Evolutionary conservation across 2,113 vertebrate genomes (phyloP), one percentile per base, ranked within the genome.

Genomic region (Plecturocebus donacophilus): DNA sequence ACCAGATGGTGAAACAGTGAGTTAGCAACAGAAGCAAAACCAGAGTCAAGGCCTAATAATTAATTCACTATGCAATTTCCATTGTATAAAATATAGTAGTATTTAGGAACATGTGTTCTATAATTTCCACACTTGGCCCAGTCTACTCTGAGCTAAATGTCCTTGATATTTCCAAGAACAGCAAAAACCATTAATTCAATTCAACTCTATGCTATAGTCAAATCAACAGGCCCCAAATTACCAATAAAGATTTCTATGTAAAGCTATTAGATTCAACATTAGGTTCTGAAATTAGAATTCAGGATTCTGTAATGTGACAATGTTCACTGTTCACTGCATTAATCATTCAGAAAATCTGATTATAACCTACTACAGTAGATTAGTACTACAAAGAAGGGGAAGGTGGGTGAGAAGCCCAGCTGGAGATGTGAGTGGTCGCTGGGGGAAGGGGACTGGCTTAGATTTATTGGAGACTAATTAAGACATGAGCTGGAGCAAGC

Each of bases 281-380:
- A 73, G 16, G 17, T 66, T 95, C 84, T 83, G 73, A 95, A 96
- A 83, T 90, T 87, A 96, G 58, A 95, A 96, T 40, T 96, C 3
- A 45, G 58, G n/a, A 80, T 82, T 94, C 86, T 58, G 25, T 73
- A 42, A 94, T 71, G 49, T 73, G 61, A 38, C 61, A 77, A 13
- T 38, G 12, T 80, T 84, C 35, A 81, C 85, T 52, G 58, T 32
- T 83, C 27, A 81, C 73, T 85, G 68, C 17, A 66, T 66, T 38
- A 87, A 96, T 87, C 86, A 77, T 90, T 64, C 12, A 61, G 64
- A 70, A 84, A 91, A 86, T 49, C 56, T 87, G 45, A 90, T 71
- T 88, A 86, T 66, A 70, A 77, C 84, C 68, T 75, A 47, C 30
- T 32, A 66, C 16, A 83, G 54, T n/a, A 49, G 23, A 84, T 90